Evolutionary conservation across 2,888 invertebrate species (phyloP), one percentile per base, ranked within the genome.

Genomic region (Nemoura dubitans): DNA sequence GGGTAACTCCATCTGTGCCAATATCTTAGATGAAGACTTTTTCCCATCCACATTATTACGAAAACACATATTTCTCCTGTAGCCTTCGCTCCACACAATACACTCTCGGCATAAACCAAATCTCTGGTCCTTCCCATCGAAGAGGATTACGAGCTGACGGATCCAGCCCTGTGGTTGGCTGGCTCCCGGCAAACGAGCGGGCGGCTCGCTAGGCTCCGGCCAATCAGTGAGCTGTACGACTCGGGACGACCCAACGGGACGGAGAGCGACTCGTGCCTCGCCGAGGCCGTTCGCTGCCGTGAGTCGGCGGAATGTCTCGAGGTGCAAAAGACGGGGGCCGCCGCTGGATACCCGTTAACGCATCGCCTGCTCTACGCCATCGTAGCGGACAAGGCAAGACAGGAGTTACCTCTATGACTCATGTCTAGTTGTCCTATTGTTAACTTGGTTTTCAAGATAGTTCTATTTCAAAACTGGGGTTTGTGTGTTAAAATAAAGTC

Each of bases 231-330:
- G 26, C 5, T 78, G 27, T n/a, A 27, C 28, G 81, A 81, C 30
- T 28, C 81, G 6, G 81, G 81, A 1, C 26, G 14, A 29, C 81
- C 81, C 29, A 29, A 81, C 81, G 81, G 29, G 81, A 28, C n/a
- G 29, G 28, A 81, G 81, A 81, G 81, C n/a, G 81, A 81, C 81
- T 29, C 28, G 16, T 81, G 81, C 21, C 81, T 81, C 16, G 29
- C 81, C 6, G 81, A 29, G 29, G n/a, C 29, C 21, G 2, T 30
- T n/a, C 28, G 81, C 29, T 81, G 81, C 28, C 81, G 21, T 0
- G 30, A 5, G n/a, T 10, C 81, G 29, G 21, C 2, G 2, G 28
- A n/a, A 3, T 81, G 81, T 30, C 6, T 6, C 5, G 29, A 6
- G 7, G n/a, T 5, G 30, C 28, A 81, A 29, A 28, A 5, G 6